These are phyloP conservation scores for Corvus cornix DNA, from an alignment of 2,113 vertebrate genomes.

Conservation along the genomic window DNA sequence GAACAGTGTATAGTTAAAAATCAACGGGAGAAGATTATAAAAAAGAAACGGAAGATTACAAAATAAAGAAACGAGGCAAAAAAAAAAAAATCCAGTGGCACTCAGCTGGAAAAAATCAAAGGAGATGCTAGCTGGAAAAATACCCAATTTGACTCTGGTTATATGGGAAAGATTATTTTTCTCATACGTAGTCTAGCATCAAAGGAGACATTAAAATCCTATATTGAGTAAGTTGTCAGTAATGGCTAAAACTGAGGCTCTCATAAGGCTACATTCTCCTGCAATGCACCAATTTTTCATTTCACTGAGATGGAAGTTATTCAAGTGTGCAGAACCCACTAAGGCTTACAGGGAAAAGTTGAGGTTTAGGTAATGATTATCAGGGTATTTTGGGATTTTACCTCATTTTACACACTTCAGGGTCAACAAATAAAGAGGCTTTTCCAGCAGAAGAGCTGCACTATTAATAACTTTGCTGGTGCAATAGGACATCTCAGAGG, in stretches of 20 bases:
- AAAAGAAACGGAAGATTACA: not conserved
- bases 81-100: not conserved
- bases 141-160: not conserved
- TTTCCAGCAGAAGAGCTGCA: not conserved
- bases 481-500: not conserved
- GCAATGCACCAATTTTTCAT: slow-evolving; percentile 3
- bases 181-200: not conserved
- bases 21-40: not conserved
- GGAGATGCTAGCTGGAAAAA: not conserved
- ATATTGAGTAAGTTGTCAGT: not conserved
- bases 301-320: not conserved
- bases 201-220: not conserved
- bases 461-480: not conserved
- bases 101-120: not conserved
- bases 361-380: not conserved
- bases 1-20: not conserved
- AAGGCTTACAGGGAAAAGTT: not conserved
- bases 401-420: not conserved
- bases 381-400: not conserved
- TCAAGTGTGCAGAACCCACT: not conserved
- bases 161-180: not conserved
- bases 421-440: not conserved
- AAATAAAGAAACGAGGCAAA: not conserved
- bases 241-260: not conserved
- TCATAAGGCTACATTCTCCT: not conserved